A percentile compares a stretch with the other conserved stretches of the same genome.
phyloP scores from a whole-genome alignment of 2,888 invertebrate species.

The Ashinkailepas kermadecensis region DNA sequence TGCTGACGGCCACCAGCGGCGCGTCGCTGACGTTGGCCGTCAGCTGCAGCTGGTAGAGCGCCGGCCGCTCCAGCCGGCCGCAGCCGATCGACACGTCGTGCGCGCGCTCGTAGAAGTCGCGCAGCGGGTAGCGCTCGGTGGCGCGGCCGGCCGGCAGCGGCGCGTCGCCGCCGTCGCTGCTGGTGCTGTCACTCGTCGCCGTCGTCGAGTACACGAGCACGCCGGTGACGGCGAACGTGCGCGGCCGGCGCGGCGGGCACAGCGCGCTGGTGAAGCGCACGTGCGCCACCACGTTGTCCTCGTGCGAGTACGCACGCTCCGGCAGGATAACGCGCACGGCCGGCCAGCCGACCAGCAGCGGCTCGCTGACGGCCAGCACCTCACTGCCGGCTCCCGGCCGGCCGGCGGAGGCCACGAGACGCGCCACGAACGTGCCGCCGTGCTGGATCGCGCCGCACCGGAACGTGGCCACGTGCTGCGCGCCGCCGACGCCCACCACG shows the following conservation, averaged over 20 bases:
- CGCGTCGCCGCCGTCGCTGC: not conserved
- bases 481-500: not conserved
- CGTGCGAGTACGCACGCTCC: not conserved
- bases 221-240: not conserved
- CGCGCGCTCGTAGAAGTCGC: not conserved
- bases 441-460: not conserved
- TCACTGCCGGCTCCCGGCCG: not conserved
- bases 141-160: not conserved
- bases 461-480: not conserved
- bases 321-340: not conserved
- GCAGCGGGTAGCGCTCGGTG: not conserved
- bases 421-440: not conserved
- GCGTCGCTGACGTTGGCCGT: not conserved
- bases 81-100: not conserved
- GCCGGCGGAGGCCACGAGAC: not conserved
- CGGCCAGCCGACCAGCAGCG: not conserved
- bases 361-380: not conserved
- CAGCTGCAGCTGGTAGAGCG: constrained; percentile 5
- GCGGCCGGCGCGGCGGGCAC: not conserved
- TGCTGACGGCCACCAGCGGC: not conserved
- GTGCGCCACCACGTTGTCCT: not conserved
- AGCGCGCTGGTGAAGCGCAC: not conserved
- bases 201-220: not conserved
- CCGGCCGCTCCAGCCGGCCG: not conserved
- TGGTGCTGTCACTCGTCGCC: not conserved